phyloP scores from a whole-genome alignment of 2,888 invertebrate species.

The Pteria penguin region DNA sequence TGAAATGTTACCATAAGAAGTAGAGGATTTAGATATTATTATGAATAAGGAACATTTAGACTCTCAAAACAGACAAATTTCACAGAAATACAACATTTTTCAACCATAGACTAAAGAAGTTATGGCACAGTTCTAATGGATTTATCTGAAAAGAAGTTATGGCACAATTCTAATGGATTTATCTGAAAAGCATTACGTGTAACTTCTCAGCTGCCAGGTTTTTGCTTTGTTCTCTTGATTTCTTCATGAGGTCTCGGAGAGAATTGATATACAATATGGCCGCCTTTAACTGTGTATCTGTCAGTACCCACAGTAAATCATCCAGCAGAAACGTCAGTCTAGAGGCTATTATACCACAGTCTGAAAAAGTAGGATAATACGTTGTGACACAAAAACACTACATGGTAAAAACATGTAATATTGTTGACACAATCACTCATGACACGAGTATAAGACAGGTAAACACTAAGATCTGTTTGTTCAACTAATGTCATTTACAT shows the following conservation, averaged over 20 bases:
- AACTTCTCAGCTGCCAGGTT: slow-evolving; percentile 75
- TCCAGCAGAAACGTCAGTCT: slow-evolving; percentile 95
- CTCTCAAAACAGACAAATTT: too few species aligned
- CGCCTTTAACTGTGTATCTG: slow-evolving; percentile 96
- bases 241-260: slow-evolving; percentile 75
- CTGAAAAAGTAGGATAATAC: too few species aligned
- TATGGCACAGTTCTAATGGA: neutral
- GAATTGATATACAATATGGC: slow-evolving; percentile 84
- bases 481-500: too few species aligned
- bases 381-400: too few species aligned
- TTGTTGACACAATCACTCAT: too few species aligned
- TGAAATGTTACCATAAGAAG: too few species aligned
- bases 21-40: too few species aligned
- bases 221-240: slow-evolving; percentile 77
- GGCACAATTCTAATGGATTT: neutral
- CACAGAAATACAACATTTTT: too few species aligned
- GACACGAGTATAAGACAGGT: too few species aligned
- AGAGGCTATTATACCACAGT: slow-evolving; percentile 95
- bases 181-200: slow-evolving; percentile 59
- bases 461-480: too few species aligned
- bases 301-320: slow-evolving; percentile 97
- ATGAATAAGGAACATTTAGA: too few species aligned
- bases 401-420: too few species aligned
- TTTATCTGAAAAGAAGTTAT: neutral
- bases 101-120: neutral